phyloP scores from a whole-genome alignment of 2,888 invertebrate species.

The Cosmorhoe ocellata region DNA sequence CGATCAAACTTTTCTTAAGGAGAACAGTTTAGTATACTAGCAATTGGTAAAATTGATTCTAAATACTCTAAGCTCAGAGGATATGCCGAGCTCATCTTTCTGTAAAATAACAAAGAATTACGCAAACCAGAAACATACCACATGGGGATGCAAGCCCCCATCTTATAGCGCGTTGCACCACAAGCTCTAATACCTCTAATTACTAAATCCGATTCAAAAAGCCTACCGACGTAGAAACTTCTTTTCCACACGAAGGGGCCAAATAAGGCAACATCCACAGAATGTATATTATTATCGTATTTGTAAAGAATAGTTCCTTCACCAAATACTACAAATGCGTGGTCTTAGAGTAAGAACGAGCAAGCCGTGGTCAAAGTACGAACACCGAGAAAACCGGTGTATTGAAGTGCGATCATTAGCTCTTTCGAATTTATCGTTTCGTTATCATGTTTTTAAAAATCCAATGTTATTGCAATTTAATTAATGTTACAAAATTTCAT shows the following conservation, averaged over 20 bases:
- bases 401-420: neutral
- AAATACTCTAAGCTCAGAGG: too few relatives aligned
- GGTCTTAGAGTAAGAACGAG: neutral
- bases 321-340: constrained; percentile 45
- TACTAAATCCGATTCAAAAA: constrained; percentile 69
- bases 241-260: constrained; percentile 57
- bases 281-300: constrained; percentile 58
- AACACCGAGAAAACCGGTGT: neutral
- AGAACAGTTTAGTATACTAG: too few relatives aligned
- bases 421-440: too few relatives aligned
- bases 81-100: too few relatives aligned
- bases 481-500: too few relatives aligned
- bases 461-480: too few relatives aligned
- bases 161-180: constrained; percentile 44
- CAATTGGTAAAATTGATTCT: too few relatives aligned
- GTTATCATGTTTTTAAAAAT: too few relatives aligned
- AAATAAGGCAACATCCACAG: constrained; percentile 60
- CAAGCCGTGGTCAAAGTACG: constrained; percentile 8
- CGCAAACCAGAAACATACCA: constrained; percentile 10
- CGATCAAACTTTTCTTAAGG: too few relatives aligned
- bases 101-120: constrained; percentile 6
- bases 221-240: constrained; percentile 66
- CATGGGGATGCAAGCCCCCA: constrained; percentile 35
- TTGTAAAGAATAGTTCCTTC: constrained; percentile 68
- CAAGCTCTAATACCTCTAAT: constrained; percentile 61